Percentiles rank a stretch among this genome's conserved stretches.
These are phyloP conservation scores for Bolborhynchus lineola DNA, from an alignment of 2,113 vertebrate species.

Conservation along the genomic window DNA sequence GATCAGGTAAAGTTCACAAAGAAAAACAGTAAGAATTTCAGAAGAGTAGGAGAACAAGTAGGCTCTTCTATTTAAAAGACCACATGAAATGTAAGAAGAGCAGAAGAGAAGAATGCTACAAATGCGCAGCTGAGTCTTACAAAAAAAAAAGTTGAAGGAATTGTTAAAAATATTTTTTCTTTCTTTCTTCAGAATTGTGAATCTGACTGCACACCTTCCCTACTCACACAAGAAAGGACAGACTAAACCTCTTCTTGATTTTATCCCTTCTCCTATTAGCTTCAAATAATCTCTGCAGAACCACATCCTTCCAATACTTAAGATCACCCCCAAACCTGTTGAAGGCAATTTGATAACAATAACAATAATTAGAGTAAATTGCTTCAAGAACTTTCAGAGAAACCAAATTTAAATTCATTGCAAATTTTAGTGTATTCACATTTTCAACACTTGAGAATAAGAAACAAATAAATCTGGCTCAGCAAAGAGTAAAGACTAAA, in stretches of 20 bases:
- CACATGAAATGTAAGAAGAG: accelerated
- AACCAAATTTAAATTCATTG: not conserved
- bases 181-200: not conserved
- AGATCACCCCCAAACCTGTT: not conserved
- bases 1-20: not conserved
- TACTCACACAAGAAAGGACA: not conserved
- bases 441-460: not conserved
- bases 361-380: not conserved
- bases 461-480: not conserved
- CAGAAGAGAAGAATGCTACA: not conserved
- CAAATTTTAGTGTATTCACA: not conserved
- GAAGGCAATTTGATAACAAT: not conserved
- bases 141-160: not conserved
- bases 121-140: not conserved
- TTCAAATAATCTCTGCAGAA: not conserved
- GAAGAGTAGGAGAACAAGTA: not conserved
- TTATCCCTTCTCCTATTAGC: not conserved
- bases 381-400: not conserved
- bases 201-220: not conserved
- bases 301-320: not conserved
- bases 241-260: not conserved
- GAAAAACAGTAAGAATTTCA: not conserved
- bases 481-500: not conserved
- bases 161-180: not conserved
- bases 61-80: not conserved